These are phyloP conservation scores for Heliothis subflexa DNA, from an alignment of 1,140 invertebrate genomes.

Conservation along the genomic window DNA sequence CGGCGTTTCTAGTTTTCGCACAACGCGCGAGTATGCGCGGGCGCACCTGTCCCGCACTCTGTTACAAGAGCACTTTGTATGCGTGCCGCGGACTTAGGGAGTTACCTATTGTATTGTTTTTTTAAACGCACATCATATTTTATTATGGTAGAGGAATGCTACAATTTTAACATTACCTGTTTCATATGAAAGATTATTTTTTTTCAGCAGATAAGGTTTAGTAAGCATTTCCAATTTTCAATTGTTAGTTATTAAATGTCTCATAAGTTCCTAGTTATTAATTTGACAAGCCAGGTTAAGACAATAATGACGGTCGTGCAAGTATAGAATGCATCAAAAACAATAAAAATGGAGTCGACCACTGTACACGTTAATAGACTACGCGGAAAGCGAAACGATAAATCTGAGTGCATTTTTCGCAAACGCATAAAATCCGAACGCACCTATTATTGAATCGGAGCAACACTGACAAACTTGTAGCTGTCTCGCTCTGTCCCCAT, in stretches of 20 bases:
- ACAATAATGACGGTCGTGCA: background rate
- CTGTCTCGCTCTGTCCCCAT: conserved; percentile 65
- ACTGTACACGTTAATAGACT: conserved; percentile 73
- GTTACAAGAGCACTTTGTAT: conserved; percentile 60
- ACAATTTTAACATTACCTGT: background rate
- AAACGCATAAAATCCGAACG: conserved; percentile 83
- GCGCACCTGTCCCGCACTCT: conserved; percentile 72
- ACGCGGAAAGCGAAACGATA: conserved; percentile 80
- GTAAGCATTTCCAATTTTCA: background rate
- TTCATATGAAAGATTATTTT: background rate
- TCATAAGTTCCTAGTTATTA: background rate
- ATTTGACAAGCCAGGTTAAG: background rate
- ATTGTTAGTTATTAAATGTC: background rate
- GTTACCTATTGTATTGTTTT: conserved; percentile 52
- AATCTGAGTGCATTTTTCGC: conserved; percentile 82
- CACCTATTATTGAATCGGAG: conserved; percentile 78
- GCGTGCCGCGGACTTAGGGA: conserved; percentile 43
- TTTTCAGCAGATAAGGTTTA: background rate
- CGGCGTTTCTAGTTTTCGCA: conserved; percentile 68
- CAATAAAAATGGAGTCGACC: conserved; percentile 49
- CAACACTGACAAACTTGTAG: conserved; percentile 55
- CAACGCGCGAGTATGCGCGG: conserved; percentile 57
- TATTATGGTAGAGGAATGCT: conserved; percentile 18
- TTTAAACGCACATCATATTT: conserved; percentile 15
- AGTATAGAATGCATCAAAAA: conserved; percentile 42